Conservation (phyloP, 2,888 invertebrate genomes). For the Leucoma salicis region DNA sequence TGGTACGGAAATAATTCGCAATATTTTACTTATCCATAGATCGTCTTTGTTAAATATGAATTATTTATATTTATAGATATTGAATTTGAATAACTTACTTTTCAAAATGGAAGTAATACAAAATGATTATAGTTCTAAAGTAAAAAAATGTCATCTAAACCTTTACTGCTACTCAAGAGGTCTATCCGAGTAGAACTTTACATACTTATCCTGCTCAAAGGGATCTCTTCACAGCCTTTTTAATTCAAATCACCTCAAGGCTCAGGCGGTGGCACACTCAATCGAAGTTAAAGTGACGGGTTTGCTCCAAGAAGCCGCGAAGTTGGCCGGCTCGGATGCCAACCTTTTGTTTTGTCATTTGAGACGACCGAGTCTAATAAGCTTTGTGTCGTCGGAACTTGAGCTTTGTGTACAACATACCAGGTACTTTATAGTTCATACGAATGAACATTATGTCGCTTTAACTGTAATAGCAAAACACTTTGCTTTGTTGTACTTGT, state of each 20-base stretch:
- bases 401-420: constrained; percentile 24
- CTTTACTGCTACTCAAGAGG: constrained; percentile 9
- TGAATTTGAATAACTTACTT: not conserved
- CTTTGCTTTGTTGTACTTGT: constrained; percentile 4
- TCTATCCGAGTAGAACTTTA: constrained; percentile 18
- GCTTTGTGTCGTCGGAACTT: constrained; percentile 35
- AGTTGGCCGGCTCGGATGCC: constrained; percentile 37
- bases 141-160: constrained; percentile 1
- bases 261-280: constrained; percentile 31
- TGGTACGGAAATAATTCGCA: constrained; percentile 3
- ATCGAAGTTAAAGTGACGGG: constrained; percentile 42
- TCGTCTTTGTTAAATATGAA: not conserved
- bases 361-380: constrained; percentile 41
- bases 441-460: constrained; percentile 22
- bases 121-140: not conserved
- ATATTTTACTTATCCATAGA: not conserved
- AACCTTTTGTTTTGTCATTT: constrained; percentile 56
- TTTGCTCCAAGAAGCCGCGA: constrained; percentile 39
- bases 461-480: constrained; percentile 1
- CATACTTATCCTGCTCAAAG: constrained; percentile 30
- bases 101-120: not conserved
- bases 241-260: constrained; percentile 36
- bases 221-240: constrained; percentile 27
- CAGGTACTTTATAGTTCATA: constrained; percentile 21
- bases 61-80: not conserved